These are phyloP conservation scores for Brachyistius frenatus DNA, from an alignment of 2,113 vertebrate genomes.

Conservation along the genomic window DNA sequence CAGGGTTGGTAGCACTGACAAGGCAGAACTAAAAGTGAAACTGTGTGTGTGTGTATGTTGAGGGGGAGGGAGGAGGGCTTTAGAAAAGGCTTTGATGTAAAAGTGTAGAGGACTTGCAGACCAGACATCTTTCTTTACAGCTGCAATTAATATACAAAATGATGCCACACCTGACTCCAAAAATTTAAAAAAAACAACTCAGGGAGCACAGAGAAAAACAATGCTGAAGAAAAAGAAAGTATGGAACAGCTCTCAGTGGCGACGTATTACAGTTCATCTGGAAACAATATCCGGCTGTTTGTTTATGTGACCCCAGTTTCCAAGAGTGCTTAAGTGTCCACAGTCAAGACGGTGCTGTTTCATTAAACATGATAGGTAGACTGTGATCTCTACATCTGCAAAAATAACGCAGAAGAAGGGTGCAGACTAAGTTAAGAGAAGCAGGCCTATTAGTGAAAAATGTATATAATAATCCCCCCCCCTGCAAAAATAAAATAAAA, in stretches of 20 bases:
- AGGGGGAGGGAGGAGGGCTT: constrained; percentile 8
- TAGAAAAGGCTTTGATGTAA: constrained; percentile 31
- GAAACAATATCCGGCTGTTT: constrained; percentile 59
- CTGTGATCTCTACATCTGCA: background rate
- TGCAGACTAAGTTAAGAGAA: background rate
- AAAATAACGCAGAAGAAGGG: background rate
- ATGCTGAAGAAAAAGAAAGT: background rate
- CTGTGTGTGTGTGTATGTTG: background rate
- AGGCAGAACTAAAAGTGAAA: constrained; percentile 50
- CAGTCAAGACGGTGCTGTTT: constrained; percentile 21
- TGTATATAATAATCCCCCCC: background rate
- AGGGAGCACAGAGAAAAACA: constrained; percentile 4
- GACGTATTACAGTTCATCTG: constrained; percentile 27
- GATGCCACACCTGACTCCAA: constrained; percentile 50
- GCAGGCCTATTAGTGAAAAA: background rate
- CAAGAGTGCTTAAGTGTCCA: constrained; percentile 29
- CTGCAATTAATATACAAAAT: constrained; percentile 32
- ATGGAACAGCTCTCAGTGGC: background rate
- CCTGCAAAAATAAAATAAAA: no score
- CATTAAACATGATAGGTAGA: background rate
- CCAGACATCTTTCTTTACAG: constrained; percentile 23
- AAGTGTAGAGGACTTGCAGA: background rate
- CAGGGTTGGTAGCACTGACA: constrained; percentile 24
- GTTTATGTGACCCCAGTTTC: constrained; percentile 48
- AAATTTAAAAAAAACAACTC: constrained; percentile 46